Evolutionary conservation across 2,797 vertebrate genomes (phyloP).

Genomic region (Danio choprae): DNA sequence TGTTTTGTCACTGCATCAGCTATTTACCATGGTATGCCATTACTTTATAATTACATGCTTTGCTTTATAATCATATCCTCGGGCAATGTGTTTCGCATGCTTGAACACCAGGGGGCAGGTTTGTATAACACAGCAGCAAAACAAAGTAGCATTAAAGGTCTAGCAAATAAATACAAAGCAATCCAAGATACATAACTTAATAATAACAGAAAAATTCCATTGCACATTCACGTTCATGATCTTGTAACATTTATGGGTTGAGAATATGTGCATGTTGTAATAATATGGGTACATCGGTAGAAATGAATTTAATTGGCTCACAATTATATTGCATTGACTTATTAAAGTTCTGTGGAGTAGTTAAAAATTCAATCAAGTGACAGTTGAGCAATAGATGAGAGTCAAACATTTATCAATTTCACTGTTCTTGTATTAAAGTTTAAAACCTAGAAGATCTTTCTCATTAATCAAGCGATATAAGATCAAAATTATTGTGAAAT

Average conservation of each 20-base stretch:
- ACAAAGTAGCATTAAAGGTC: background rate
- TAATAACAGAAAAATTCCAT: background rate
- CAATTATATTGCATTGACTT: constrained; percentile 36
- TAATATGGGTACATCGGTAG: background rate
- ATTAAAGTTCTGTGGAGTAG: constrained; percentile 51
- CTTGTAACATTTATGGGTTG: background rate
- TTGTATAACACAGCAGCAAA: constrained; percentile 39
- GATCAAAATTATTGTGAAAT: constrained; percentile 52
- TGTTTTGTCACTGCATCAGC: no score
- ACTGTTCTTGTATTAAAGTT: constrained; percentile 54
- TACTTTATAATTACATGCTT: no score
- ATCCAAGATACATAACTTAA: background rate
- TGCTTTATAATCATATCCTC: background rate
- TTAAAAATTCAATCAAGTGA: constrained; percentile 56
- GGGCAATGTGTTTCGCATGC: constrained; percentile 22
- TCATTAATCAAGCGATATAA: constrained; percentile 65
- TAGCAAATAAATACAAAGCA: background rate
- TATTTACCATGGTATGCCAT: no score
- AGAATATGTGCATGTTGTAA: background rate
- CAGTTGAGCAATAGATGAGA: constrained; percentile 31
- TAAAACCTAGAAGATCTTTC: constrained; percentile 55
- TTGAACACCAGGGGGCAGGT: constrained; percentile 59
- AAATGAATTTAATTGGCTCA: constrained; percentile 29
- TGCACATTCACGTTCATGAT: background rate
- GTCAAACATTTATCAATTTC: constrained; percentile 55